These are phyloP conservation scores for Emydura subglobosa DNA, from an alignment of 2,113 vertebrate genomes.

Conservation along the genomic window DNA sequence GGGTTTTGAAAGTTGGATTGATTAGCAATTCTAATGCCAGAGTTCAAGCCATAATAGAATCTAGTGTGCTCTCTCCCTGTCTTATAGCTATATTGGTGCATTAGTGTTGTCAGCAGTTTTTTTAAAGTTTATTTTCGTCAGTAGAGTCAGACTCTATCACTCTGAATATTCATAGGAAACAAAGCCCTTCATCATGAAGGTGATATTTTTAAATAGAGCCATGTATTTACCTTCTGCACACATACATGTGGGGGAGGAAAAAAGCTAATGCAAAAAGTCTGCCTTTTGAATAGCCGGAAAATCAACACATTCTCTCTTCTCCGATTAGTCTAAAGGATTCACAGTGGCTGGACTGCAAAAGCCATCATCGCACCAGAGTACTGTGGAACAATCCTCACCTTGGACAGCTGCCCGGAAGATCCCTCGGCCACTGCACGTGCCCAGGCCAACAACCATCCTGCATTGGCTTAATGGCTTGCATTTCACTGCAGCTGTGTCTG, in stretches of 20 bases:
- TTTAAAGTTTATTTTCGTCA: background rate
- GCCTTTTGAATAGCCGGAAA: background rate
- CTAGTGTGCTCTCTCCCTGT: no score
- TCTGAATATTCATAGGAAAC: background rate
- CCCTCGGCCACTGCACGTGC: no score
- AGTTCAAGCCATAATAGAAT: background rate
- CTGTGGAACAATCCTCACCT: no score
- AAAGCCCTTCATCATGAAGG: background rate
- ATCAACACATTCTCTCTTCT: rapidly evolving
- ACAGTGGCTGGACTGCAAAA: background rate
- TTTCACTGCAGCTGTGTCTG: no score
- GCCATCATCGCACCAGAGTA: no score
- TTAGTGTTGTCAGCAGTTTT: background rate
- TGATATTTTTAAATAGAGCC: background rate
- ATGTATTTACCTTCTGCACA: rapidly evolving
- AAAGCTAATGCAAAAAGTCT: rapidly evolving
- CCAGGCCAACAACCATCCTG: no score
- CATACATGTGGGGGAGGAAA: background rate
- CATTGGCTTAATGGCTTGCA: no score
- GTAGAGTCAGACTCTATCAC: background rate
- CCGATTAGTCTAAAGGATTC: background rate
- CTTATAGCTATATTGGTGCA: background rate
- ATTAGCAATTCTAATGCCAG: background rate
- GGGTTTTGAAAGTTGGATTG: no score
- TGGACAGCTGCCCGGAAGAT: no score